A percentile compares a stretch with the other conserved stretches of the same genome.
These are phyloP conservation scores for Drosophila macrospina DNA, from an alignment of 2,888 invertebrate species.

Conservation along the genomic window DNA sequence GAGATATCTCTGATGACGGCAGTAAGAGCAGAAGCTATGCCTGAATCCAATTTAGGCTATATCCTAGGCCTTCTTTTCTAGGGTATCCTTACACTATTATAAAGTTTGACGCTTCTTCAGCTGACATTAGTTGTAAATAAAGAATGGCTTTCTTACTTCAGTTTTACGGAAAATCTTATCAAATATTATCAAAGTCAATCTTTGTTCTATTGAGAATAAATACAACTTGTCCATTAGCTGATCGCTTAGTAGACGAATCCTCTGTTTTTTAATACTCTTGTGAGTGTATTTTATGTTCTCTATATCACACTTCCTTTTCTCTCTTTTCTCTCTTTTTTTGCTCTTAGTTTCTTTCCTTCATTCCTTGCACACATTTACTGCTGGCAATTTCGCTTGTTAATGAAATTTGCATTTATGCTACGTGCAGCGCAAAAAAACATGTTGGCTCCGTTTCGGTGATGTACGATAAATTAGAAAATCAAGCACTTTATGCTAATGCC, in stretches of 20 bases:
- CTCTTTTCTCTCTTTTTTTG: background rate
- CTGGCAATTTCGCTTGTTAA: constrained; percentile 74
- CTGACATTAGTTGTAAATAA: background rate
- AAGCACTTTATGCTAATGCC: constrained; percentile 77
- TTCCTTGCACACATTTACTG: constrained; percentile 56
- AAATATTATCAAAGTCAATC: background rate
- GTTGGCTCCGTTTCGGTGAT: constrained; percentile 67
- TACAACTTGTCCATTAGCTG: too few relatives aligned
- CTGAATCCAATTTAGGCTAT: constrained; percentile 47
- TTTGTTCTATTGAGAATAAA: background rate
- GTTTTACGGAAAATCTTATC: background rate
- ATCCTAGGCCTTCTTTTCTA: background rate
- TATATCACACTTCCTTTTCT: background rate
- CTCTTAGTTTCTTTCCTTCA: constrained; percentile 7
- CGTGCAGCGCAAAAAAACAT: constrained; percentile 67
- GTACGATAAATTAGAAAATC: constrained; percentile 79
- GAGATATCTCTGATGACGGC: constrained; percentile 62
- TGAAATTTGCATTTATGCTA: constrained; percentile 76
- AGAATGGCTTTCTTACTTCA: background rate
- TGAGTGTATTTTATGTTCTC: constrained; percentile 8
- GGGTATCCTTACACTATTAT: constrained; percentile 9
- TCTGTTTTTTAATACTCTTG: background rate
- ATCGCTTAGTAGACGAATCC: too few relatives aligned
- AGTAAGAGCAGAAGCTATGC: constrained; percentile 27
- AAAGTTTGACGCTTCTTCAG: background rate